phyloP scores from a whole-genome alignment of 2,113 vertebrate species.

The Chionomys nivalis region DNA sequence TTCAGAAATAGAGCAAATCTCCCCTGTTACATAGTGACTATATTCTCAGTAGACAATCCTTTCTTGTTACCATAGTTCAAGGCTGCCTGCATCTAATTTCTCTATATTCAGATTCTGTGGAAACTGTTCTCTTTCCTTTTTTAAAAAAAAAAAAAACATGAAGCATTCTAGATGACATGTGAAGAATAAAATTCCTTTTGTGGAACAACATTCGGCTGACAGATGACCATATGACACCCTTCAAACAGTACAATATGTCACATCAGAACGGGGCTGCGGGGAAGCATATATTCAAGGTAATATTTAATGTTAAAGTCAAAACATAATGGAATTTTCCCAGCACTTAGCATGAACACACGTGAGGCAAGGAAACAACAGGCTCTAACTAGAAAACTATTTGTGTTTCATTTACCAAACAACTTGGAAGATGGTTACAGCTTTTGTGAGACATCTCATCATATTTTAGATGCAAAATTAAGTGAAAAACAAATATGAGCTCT shows the following conservation, averaged over 20 bases:
- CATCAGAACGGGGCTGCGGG: constrained; percentile 62
- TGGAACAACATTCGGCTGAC: constrained; percentile 73
- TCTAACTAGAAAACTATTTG: constrained; percentile 53
- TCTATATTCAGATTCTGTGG: constrained; percentile 25
- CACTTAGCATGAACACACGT: constrained; percentile 70
- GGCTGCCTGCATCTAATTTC: constrained; percentile 40
- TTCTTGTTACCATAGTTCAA: background rate
- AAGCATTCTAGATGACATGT: constrained; percentile 68
- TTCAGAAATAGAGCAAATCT: constrained; percentile 12
- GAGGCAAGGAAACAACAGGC: constrained; percentile 53
- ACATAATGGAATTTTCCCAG: constrained; percentile 72
- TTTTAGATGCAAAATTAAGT: constrained; percentile 31
- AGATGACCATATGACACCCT: constrained; percentile 73
- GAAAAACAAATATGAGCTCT: constrained; percentile 18
- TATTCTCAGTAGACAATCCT: constrained; percentile 33
- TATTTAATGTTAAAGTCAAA: constrained; percentile 77
- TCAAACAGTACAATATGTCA: constrained; percentile 78
- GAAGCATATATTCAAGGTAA: constrained; percentile 75
- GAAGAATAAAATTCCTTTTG: constrained; percentile 72
- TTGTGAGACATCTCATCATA: constrained; percentile 13
- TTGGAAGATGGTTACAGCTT: background rate
- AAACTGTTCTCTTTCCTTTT: background rate
- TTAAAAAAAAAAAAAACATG: background rate
- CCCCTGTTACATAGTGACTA: background rate
- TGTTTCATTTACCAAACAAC: constrained; percentile 48